Conservation (phyloP, 2,888 invertebrate genomes). For the Coleophora flavipennella region DNA sequence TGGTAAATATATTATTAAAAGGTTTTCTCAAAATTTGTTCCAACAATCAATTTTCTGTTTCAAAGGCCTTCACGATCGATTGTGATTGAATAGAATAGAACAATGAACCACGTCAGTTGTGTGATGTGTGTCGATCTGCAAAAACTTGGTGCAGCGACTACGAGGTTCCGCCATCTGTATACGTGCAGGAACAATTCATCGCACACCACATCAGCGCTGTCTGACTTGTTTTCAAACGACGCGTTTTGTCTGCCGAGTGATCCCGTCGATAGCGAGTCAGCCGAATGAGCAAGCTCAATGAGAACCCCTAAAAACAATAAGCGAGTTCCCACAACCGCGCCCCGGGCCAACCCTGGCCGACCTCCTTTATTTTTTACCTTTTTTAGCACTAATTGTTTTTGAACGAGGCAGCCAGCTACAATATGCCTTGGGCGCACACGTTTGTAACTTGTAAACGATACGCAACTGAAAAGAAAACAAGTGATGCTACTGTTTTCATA, state of each 20-base stretch:
- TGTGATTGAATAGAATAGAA: too few relatives aligned
- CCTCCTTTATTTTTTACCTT: slow-evolving; percentile 27
- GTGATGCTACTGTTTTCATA: slow-evolving; percentile 8
- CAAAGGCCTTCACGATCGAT: too few relatives aligned
- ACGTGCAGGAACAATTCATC: too few relatives aligned
- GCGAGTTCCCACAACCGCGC: slow-evolving; percentile 53
- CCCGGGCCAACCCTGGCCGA: slow-evolving; percentile 32
- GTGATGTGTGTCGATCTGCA: not conserved
- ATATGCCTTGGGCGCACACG: slow-evolving; percentile 47
- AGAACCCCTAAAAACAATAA: slow-evolving; percentile 42
- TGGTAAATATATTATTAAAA: too few relatives aligned
- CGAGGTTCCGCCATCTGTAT: slow-evolving; percentile 20
- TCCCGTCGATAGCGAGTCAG: slow-evolving; percentile 13
- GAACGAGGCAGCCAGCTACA: slow-evolving; percentile 19
- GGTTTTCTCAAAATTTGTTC: too few relatives aligned
- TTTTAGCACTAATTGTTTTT: slow-evolving; percentile 60
- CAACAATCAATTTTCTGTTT: too few relatives aligned
- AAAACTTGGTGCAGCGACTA: slow-evolving; percentile 12
- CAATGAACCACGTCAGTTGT: not conserved
- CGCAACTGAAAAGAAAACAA: slow-evolving; percentile 36
- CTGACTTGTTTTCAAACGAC: slow-evolving; percentile 23
- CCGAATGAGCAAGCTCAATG: slow-evolving; percentile 42
- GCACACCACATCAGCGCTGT: slow-evolving; percentile 19
- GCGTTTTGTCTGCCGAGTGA: slow-evolving; percentile 16
- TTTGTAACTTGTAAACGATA: slow-evolving; percentile 20